A percentile compares a stretch with the other conserved stretches of the same genome.
Conservation (phyloP, 2,888 invertebrate species). For the Chymomyza caudatula region DNA sequence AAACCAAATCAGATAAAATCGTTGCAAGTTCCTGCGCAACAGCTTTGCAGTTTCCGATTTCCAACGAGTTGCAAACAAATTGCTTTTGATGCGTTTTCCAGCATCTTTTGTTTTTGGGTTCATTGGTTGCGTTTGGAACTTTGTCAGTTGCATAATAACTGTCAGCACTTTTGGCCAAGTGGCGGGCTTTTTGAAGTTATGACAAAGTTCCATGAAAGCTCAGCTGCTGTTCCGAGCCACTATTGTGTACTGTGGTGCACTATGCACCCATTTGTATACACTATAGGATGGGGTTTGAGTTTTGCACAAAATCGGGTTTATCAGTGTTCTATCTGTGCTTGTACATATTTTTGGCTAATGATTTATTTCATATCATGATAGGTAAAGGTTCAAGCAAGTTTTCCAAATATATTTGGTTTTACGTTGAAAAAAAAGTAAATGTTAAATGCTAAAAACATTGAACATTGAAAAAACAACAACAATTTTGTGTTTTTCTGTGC, state of each 20-base stretch:
- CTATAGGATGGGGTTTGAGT: not conserved
- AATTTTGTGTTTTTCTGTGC: no score
- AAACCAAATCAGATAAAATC: slow-evolving; percentile 10
- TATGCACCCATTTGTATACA: not conserved
- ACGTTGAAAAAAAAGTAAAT: no score
- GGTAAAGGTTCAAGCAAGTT: no score
- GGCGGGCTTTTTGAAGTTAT: slow-evolving; percentile 32
- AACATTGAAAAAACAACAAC: no score
- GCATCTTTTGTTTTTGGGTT: not conserved
- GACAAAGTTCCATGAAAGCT: slow-evolving; percentile 26
- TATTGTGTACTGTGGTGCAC: not conserved
- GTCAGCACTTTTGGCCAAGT: slow-evolving; percentile 36
- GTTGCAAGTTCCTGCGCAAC: not conserved
- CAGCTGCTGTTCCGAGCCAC: not conserved
- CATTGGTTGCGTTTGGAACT: not conserved
- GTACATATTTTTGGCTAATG: not conserved
- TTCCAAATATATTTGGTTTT: no score
- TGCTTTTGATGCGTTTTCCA: not conserved
- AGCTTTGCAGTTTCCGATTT: slow-evolving; percentile 10
- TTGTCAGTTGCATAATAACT: slow-evolving; percentile 39
- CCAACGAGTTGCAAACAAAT: slow-evolving; percentile 2
- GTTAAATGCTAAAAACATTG: no score
- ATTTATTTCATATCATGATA: no score
- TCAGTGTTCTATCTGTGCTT: not conserved
- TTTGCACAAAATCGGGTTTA: not conserved